Evolutionary conservation across 2,797 vertebrate species (phyloP).

Genomic region (Tragopan temminckii): DNA sequence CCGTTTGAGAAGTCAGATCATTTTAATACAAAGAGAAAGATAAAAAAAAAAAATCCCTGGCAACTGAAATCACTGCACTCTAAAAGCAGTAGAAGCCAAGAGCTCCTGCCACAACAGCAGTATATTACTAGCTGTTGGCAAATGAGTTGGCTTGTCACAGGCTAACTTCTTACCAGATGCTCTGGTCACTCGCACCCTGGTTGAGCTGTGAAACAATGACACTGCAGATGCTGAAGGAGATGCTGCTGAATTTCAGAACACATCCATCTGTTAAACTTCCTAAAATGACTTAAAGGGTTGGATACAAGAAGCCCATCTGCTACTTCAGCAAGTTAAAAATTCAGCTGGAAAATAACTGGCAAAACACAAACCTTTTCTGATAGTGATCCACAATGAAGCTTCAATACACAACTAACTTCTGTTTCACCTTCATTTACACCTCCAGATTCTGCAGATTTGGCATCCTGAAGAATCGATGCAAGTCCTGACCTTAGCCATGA

Average conservation of each 20-base stretch:
- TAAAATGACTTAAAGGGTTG: slow-evolving; percentile 16
- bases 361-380: slow-evolving; percentile 12
- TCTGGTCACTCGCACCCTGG: neutral
- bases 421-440: neutral
- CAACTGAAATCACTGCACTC: neutral
- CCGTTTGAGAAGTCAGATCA: neutral
- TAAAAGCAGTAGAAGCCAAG: slow-evolving; percentile 5
- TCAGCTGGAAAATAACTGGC: slow-evolving; percentile 43
- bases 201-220: rapidly evolving
- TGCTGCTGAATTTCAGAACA: slow-evolving; percentile 30
- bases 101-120: neutral
- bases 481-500: neutral
- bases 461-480: neutral
- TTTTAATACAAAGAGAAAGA: neutral
- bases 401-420: neutral
- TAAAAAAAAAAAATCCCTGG: neutral
- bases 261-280: slow-evolving; percentile 48
- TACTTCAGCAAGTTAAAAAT: neutral
- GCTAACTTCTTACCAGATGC: neutral
- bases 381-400: neutral
- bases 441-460: neutral
- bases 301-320: slow-evolving; percentile 59
- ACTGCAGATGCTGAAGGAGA: slow-evolving; percentile 16
- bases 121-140: neutral
- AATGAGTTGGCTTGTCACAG: neutral